Base-by-base conservation (phyloP, 1,140 invertebrate genomes). In the Choristoneura fumiferana region DNA sequence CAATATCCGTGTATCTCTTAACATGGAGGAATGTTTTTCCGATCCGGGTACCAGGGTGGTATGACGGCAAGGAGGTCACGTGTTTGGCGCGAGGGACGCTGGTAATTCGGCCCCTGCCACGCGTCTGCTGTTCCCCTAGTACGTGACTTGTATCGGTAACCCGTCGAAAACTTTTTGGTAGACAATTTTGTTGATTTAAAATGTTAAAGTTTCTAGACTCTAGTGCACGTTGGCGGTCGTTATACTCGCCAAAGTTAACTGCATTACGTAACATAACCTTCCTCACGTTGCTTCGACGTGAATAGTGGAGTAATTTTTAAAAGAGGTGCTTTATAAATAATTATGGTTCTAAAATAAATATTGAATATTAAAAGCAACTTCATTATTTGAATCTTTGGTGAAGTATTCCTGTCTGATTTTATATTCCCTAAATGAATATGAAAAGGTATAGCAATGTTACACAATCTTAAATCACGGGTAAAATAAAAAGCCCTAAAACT, bases 61-160 rank as follows among this genome's bases (percentile, higher is more conserved):
- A 45, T 45, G 43, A 22, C 18, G 43, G 22, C 22, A 2, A 15
- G 18, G 22, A 18, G 43, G 43, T 49, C 43, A 49, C 43, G 43
- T 49, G 43, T 49, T 29, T 9, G 22, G 22, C 22, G 22, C 17
- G 40, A 49, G 43, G 43, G 43, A 15, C 43, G 43, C 39, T 62
- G 54, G 57, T 62, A 61, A 61, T 61, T 61, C 54, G 39, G 39
- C 39, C 35, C 53, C 45, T 40, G 58, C 57, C 58, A 34, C 57
- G 57, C 58, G 61, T 35, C 62, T 67, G 63, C 62, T 67, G 63
- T 60, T 69, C 57, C 63, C 54, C 57, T 40, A 37, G 37, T 63
- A 73, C 73, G 73, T 76, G 73, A 73, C 67, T 57, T 60, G 65
- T 65, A 57, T 70, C 33, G 36, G 58, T 65, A 72, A 62, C 39